These are phyloP conservation scores for Thelaira solivaga DNA, from an alignment of 2,888 invertebrate genomes.

Conservation along the genomic window DNA sequence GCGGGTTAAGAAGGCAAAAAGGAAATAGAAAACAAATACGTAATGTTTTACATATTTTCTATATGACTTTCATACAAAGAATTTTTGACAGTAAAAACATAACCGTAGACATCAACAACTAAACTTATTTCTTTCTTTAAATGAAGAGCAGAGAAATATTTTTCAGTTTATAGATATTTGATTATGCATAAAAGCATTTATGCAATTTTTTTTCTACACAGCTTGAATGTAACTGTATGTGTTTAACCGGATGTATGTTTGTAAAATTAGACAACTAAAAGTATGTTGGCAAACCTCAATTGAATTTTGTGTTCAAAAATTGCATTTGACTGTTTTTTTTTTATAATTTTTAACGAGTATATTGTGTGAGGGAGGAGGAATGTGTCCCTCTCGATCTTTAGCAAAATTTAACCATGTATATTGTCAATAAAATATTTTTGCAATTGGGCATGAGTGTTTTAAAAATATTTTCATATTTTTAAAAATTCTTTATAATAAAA, in stretches of 20 bases:
- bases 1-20: not conserved
- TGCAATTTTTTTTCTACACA: too few relatives aligned
- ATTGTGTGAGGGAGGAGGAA: too few relatives aligned
- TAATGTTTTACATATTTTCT: slow-evolving; percentile 14
- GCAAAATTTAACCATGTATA: not conserved
- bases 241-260: slow-evolving; percentile 6
- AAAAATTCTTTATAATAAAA: too few relatives aligned
- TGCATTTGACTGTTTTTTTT: slow-evolving; percentile 34
- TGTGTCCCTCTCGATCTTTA: not conserved
- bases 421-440: slow-evolving; percentile 31
- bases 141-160: slow-evolving; percentile 23
- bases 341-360: not conserved
- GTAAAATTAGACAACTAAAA: not conserved
- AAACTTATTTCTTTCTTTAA: slow-evolving; percentile 8
- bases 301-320: slow-evolving; percentile 43
- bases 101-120: slow-evolving; percentile 32
- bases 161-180: slow-evolving; percentile 14
- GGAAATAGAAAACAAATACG: not conserved
- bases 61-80: not conserved
- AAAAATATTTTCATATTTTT: slow-evolving; percentile 21
- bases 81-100: slow-evolving; percentile 15
- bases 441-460: slow-evolving; percentile 10
- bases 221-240: slow-evolving; percentile 4
- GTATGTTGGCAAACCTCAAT: slow-evolving; percentile 40
- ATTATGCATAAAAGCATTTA: slow-evolving; percentile 1